These are phyloP conservation scores for Toxotes jaculatrix DNA, from an alignment of 2,113 vertebrate species.

Conservation along the genomic window DNA sequence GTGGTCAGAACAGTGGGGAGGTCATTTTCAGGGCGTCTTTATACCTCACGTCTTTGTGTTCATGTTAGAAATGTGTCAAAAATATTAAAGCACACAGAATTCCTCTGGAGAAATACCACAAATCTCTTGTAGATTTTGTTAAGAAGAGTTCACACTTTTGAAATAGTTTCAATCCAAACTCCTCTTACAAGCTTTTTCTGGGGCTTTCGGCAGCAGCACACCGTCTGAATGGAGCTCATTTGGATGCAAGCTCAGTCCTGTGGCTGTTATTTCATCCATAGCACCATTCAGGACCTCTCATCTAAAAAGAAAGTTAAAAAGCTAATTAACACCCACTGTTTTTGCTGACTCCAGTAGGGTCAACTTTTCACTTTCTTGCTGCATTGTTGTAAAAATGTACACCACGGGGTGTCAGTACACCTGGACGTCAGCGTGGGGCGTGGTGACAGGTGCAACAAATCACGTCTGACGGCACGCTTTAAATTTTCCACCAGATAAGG, in stretches of 20 bases:
- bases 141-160: too few species aligned
- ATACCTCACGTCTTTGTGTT: not conserved
- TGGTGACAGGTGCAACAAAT: not conserved
- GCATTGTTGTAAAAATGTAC: not conserved
- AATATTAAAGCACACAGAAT: not conserved
- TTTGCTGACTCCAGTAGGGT: too few species aligned
- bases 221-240: too few species aligned
- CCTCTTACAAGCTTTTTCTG: too few species aligned
- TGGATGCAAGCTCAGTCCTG: not conserved
- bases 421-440: not conserved
- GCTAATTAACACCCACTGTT: too few species aligned
- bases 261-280: not conserved
- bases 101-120: not conserved
- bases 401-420: not conserved
- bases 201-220: not conserved
- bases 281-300: too few species aligned
- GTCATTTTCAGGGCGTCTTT: not conserved
- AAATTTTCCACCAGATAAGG: too few species aligned
- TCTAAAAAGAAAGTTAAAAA: too few species aligned
- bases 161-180: too few species aligned
- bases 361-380: not conserved
- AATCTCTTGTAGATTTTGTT: too few species aligned
- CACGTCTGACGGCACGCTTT: too few species aligned
- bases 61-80: not conserved
- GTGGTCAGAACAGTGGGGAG: not conserved